These are phyloP conservation scores for Microchrysa polita DNA, from an alignment of 2,888 invertebrate genomes.

Conservation along the genomic window DNA sequence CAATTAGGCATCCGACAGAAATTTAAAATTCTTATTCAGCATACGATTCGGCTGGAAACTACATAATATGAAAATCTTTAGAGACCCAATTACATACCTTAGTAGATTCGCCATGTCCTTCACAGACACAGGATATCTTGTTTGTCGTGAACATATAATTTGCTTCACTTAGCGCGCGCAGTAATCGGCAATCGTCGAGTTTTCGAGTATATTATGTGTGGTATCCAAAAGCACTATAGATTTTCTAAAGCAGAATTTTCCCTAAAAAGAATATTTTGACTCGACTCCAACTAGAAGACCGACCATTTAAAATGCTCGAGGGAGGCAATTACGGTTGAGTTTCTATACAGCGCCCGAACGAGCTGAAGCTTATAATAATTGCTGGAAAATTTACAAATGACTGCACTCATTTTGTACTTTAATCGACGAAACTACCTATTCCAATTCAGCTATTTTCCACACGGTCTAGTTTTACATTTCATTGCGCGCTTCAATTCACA, in stretches of 20 bases:
- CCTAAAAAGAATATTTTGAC: conserved; percentile 12
- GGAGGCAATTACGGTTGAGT: conserved; percentile 36
- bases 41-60: too few relatives aligned
- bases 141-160: too few relatives aligned
- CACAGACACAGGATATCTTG: too few relatives aligned
- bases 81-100: too few relatives aligned
- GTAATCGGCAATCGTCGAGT: too few relatives aligned
- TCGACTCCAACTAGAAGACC: background rate
- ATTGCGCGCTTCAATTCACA: conserved; percentile 30
- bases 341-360: background rate
- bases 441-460: conserved; percentile 38
- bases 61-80: too few relatives aligned
- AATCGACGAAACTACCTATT: conserved; percentile 22
- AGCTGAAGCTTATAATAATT: too few relatives aligned
- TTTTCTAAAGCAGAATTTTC: conserved; percentile 13
- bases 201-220: background rate
- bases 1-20: too few relatives aligned
- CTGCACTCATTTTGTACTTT: conserved; percentile 36
- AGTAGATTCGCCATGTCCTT: too few relatives aligned
- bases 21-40: too few relatives aligned
- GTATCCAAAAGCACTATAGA: conserved; percentile 2
- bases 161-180: too few relatives aligned
- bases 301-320: conserved; percentile 30
- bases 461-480: conserved; percentile 40
- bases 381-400: conserved; percentile 39